Evolutionary conservation across 1,140 invertebrate genomes (phyloP).

Genomic region (Cydia strobilella): DNA sequence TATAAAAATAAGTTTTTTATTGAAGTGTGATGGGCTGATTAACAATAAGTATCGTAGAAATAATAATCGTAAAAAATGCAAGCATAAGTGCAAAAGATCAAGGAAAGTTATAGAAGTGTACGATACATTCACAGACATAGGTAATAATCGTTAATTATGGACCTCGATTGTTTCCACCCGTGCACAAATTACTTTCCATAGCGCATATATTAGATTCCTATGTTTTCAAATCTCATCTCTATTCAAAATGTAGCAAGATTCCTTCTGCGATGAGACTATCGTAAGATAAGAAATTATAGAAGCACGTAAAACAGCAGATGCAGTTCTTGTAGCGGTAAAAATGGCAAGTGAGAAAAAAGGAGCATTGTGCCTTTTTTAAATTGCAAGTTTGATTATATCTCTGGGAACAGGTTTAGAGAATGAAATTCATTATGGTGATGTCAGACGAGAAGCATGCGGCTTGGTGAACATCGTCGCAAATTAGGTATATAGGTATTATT

Average conservation of each 20-base stretch:
- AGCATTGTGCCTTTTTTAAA: background rate
- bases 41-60: no score
- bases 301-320: background rate
- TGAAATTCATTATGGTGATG: background rate
- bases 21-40: no score
- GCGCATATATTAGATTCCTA: background rate
- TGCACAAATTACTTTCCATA: background rate
- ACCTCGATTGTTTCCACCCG: background rate
- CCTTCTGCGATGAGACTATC: background rate
- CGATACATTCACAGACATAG: background rate
- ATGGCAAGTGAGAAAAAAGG: conserved; percentile 12
- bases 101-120: background rate
- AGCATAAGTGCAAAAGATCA: background rate
- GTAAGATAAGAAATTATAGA: background rate
- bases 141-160: background rate
- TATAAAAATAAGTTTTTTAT: no score
- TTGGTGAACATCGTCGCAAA: background rate
- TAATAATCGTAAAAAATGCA: background rate
- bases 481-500: no score
- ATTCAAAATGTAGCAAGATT: background rate
- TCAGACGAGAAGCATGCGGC: background rate
- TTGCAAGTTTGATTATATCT: background rate
- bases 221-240: background rate
- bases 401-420: background rate
- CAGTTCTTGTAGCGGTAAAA: background rate